These are phyloP conservation scores for Rhynchonycteris naso DNA, from an alignment of 2,797 vertebrate genomes.

Conservation along the genomic window DNA sequence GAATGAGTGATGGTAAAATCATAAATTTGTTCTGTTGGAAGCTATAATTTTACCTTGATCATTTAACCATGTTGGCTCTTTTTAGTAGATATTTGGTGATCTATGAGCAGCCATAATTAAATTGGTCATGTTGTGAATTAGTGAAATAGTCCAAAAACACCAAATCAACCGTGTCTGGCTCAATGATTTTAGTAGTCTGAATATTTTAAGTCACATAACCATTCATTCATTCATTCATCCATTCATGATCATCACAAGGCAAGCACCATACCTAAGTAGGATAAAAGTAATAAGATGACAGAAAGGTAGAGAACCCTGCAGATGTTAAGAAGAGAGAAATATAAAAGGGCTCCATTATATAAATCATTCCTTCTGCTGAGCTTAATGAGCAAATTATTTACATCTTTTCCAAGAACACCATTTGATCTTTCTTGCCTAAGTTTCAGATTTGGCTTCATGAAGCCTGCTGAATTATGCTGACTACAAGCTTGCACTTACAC, in stretches of 20 bases:
- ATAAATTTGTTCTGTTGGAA: neutral
- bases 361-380: constrained; percentile 17
- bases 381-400: neutral
- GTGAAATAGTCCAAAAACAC: constrained; percentile 24
- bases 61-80: neutral
- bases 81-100: neutral
- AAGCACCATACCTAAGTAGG: neutral
- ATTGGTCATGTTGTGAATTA: neutral
- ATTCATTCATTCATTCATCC: neutral
- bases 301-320: neutral
- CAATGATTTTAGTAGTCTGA: neutral
- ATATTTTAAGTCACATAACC: neutral
- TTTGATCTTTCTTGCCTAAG: constrained; percentile 31
- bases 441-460: constrained; percentile 30
- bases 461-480: constrained; percentile 57
- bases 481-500: constrained; percentile 75
- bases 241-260: neutral
- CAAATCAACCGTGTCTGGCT: neutral
- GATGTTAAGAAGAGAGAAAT: neutral
- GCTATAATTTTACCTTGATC: neutral
- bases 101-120: neutral
- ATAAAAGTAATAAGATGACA: neutral
- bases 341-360: neutral
- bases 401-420: constrained; percentile 45
- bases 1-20: constrained; percentile 9